Base-by-base conservation (phyloP, 2,113 vertebrate genomes). In the Callospermophilus lateralis region DNA sequence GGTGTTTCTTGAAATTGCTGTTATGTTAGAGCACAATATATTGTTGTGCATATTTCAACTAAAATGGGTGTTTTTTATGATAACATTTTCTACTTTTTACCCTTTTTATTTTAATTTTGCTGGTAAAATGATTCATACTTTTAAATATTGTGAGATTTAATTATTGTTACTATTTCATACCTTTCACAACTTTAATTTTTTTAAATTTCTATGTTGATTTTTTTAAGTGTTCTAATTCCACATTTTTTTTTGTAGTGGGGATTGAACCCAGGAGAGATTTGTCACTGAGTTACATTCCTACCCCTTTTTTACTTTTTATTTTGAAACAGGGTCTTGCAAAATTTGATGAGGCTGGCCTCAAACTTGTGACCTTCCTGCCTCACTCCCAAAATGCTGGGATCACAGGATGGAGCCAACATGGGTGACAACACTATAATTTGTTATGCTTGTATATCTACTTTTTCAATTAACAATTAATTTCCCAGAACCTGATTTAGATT, bases 71-170 rank as follows among this genome's bases (percentile, higher is more conserved):
- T 86, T 85, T 79, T n/a, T 34, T 73, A 53, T 86, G 13, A 91
- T 94, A 96, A 77, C 1, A 0, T 72, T 74, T 63, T 61, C 17
- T 84, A 28, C 11, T 3, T 93, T 88, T 76, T 72, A 19, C 80
- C 26, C 84, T 83, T 95, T 39, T 32, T 83, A 5, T 74, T 51
- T 51, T 78, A 96, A 65, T 87, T 74, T 96, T 17, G 53, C 13
- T 77, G 70, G 4, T 78, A 70, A 39, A 65, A 30, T 45, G 3
- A 91, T 84, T 84, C n/a, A 37, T 39, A 42, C 9, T 20, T 8
- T 67, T 28, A 86, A 45, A 2, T 58, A 65, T 65, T 96, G 0
- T 93, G 45, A 95, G 17, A 85, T 68, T 88, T 77, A 58, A 10
- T 93, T 94, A 90, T 53, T 0, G 63, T 22, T 88, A 83, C 30